Evolutionary conservation across 2,797 vertebrate species (phyloP).

Genomic region (Dallia pectoralis): DNA sequence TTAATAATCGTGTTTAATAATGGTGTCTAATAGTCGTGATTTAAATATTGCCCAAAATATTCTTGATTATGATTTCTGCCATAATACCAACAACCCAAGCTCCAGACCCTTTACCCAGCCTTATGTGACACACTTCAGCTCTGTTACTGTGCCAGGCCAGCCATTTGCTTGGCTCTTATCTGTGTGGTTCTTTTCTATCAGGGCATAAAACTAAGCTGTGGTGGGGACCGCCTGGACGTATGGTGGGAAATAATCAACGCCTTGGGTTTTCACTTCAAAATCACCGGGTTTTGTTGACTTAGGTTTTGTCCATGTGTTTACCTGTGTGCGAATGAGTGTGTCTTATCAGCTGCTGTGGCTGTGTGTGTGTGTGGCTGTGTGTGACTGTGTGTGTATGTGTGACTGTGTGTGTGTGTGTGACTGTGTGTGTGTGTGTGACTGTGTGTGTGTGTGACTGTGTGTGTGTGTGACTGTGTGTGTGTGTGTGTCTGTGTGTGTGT

Average conservation of each 20-base stretch:
- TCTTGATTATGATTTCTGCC: too few relatives aligned
- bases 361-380: neutral
- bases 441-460: too few relatives aligned
- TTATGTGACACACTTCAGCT: constrained; percentile 22
- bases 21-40: too few relatives aligned
- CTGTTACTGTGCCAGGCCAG: constrained; percentile 25
- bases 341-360: neutral
- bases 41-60: too few relatives aligned
- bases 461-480: too few relatives aligned
- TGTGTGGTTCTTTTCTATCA: constrained; percentile 42
- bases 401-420: neutral
- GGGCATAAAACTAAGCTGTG: constrained; percentile 44
- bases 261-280: constrained; percentile 30
- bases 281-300: constrained; percentile 43
- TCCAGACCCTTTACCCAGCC: neutral
- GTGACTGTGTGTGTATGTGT: neutral
- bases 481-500: too few relatives aligned
- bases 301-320: constrained; percentile 37
- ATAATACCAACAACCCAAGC: neutral
- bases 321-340: constrained; percentile 17
- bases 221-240: neutral
- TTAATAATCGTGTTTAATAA: too few relatives aligned
- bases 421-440: neutral
- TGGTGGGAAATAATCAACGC: constrained; percentile 45
- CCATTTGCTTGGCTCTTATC: constrained; percentile 48